Base-by-base conservation (phyloP, 2,113 vertebrate genomes). In the Neomonachus schauinslandi region DNA sequence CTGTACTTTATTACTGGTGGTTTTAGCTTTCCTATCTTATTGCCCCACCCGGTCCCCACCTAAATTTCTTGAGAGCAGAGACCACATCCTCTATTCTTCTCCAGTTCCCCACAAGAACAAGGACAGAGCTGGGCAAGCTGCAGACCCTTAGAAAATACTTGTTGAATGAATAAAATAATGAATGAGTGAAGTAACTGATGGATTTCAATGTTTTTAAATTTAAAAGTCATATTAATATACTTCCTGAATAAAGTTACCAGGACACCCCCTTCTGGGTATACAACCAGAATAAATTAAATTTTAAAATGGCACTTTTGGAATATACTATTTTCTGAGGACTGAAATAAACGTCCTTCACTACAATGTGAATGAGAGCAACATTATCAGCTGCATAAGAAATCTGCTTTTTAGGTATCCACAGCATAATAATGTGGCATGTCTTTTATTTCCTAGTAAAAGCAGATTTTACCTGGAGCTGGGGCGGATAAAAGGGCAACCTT, bases 181-280 rank as follows among this genome's bases (percentile, higher is more conserved):
- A 85, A 57, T 83, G 28, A 86, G 39, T 77, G 39, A 94, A 94
- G 49, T 24, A 79, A 81, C 0, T 16, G 33, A 39, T 4, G 6
- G 63, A 80, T 42, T 94, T 83, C 49, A 61, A 53, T 77, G 36
- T 65, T 94, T 95, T 93, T 76, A 91, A 93, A 53, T 74, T 80
- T 61, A 61, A 88, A 97, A 80, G 53, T 46, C 61, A 36, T 51
- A 93, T 67, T 85, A 91, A 76, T 42, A 15, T 83, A 91, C 87
- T 95, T 92, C 57, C 71, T 88, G 31, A 24, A 85, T 80, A 96
- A 94, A 96, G 69, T 63, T 81, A 92, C 14, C 33, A 92, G 83
- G 69, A 46, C 14, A 15, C 77, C 77, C 13, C 11, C 24, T 92
- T 61, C 87, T 1, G 12, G 22, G 42, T 63, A 61, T 18, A 96